Evolutionary conservation across 2,113 vertebrate species (phyloP), one percentile per base, ranked within the genome.

Genomic region (Carassius auratus): DNA sequence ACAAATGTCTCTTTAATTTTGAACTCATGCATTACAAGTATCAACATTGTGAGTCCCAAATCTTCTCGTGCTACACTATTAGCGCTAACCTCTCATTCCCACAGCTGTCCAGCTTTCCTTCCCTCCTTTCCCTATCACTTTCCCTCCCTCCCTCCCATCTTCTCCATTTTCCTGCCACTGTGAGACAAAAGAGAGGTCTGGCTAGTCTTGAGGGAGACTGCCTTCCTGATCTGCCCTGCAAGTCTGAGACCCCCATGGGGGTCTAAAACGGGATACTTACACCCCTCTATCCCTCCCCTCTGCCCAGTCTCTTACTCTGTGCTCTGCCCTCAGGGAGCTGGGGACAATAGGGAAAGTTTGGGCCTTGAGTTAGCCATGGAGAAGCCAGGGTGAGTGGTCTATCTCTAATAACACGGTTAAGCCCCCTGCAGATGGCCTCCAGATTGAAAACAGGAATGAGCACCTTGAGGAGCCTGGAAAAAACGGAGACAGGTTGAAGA

Each of bases 401-500:
- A 5, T 89, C 76, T 83, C 88, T 95, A 95, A 95, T 95, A 88
- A 95, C 90, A 94, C 36, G 92, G 92, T 93, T 71, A 88, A 90
- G 76, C 87, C 90, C 17, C 91, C 90, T 90, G 91, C 94, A 95
- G 93, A 94, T 95, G 94, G 94, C 94, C 79, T 57, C 92, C 95
- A 95, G 94, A 93, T 95, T 95, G 93, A 89, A 74, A 48, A 86
- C 52, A n/a, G 14, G 36, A 10, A 38, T 26, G 85, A 85, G 73
- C 73, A 87, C 85, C 73, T 85, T 89, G 80, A 85, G 85, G 81
- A 89, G 82, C 52, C 71, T 64, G 77, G 38, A 83, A 74, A 88
- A 88, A 87, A 86, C 52, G 61, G 86, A 26, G 89, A 84, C 42
- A 57, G 73, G 55, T 36, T 78, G 64, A 73, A 71, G 77, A 26